These are phyloP conservation scores for Mustelus asterias DNA, from an alignment of 2,113 vertebrate species.

Conservation along the genomic window DNA sequence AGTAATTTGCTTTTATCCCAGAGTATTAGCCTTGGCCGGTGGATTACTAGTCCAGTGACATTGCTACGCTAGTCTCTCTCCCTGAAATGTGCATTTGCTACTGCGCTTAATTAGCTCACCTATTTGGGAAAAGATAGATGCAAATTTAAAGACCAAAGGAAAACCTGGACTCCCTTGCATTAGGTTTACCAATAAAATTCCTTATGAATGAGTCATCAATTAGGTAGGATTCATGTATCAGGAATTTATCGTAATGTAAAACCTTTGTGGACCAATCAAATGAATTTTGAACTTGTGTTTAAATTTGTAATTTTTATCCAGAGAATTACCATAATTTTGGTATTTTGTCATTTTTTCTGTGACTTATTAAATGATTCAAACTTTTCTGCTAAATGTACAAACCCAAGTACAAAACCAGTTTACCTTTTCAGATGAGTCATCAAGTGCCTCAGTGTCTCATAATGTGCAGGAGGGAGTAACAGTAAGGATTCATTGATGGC, in stretches of 20 bases:
- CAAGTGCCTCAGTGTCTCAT: slow-evolving; percentile 87
- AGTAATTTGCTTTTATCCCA: too few species aligned
- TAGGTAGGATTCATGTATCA: background rate
- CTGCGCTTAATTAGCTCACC: too few species aligned
- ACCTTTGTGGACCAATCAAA: background rate
- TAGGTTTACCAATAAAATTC: background rate
- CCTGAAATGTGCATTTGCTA: background rate
- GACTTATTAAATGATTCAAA: background rate
- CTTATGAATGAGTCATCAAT: background rate
- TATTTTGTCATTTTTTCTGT: background rate
- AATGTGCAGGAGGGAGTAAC: slow-evolving; percentile 89
- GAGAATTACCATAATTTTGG: background rate
- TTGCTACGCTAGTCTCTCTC: too few species aligned
- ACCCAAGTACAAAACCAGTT: slow-evolving; percentile 39
- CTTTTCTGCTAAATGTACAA: background rate
- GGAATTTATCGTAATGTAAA: background rate
- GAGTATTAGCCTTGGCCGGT: too few species aligned
- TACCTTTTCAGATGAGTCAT: slow-evolving; percentile 97
- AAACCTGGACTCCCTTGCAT: background rate
- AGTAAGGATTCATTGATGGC: slow-evolving; percentile 82
- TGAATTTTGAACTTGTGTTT: background rate
- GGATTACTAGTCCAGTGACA: too few species aligned
- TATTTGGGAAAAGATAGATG: background rate
- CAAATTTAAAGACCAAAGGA: background rate
- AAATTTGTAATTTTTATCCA: slow-evolving; percentile 1